These are phyloP conservation scores for Steinernema khuongi DNA, from an alignment of 1,140 invertebrate genomes.

Conservation along the genomic window DNA sequence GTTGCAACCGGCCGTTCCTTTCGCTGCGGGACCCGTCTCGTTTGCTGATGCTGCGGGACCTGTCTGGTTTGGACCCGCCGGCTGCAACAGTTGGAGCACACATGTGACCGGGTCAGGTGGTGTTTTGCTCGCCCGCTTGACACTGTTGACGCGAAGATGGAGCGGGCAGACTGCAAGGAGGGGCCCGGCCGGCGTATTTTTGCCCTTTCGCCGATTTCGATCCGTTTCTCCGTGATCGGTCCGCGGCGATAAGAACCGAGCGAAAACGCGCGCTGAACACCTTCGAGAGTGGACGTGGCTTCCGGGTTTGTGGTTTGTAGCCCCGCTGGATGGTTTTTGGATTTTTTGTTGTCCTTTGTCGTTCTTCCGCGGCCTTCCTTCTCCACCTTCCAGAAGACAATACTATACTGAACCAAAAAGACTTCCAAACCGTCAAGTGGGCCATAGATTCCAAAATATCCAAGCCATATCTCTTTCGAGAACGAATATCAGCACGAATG, in stretches of 20 bases:
- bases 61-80: background rate
- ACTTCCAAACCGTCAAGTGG: too few relatives aligned
- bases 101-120: slow-evolving; percentile 11
- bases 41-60: too few relatives aligned
- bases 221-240: background rate
- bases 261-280: background rate
- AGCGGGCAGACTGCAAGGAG: background rate
- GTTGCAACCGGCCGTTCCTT: background rate
- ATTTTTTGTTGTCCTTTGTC: too few relatives aligned
- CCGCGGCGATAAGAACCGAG: background rate
- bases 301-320: too few relatives aligned
- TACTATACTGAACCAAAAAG: too few relatives aligned
- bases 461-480: too few relatives aligned
- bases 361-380: too few relatives aligned
- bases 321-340: too few relatives aligned
- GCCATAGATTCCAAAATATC: too few relatives aligned
- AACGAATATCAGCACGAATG: too few relatives aligned
- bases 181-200: background rate
- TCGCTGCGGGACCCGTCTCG: background rate
- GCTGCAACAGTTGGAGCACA: background rate
- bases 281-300: background rate
- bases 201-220: background rate
- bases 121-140: background rate
- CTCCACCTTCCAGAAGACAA: too few relatives aligned
- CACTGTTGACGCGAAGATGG: background rate